Evolutionary conservation across 1,140 invertebrate genomes (phyloP).

Genomic region (Alviniconcha marisindica): DNA sequence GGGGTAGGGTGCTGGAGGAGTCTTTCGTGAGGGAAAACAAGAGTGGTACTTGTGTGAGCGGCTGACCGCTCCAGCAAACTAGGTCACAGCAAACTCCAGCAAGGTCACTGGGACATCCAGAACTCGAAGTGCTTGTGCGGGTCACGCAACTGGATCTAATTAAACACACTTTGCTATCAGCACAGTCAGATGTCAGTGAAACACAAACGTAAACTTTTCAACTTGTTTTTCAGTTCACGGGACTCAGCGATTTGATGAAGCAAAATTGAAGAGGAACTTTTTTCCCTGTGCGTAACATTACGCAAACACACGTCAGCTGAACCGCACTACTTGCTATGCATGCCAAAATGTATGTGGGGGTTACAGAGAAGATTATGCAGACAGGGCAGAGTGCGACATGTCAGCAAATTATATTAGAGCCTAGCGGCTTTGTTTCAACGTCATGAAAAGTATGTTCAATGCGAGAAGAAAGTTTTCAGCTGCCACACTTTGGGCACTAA

Average conservation of each 20-base stretch:
- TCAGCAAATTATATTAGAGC: no score
- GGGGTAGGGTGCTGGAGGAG: background rate
- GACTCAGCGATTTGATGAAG: background rate
- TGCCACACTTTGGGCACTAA: no score
- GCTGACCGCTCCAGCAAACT: conserved; percentile 32
- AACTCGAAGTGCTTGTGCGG: background rate
- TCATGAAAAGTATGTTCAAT: no score
- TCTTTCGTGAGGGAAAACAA: background rate
- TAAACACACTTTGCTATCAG: background rate
- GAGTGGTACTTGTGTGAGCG: conserved; percentile 5
- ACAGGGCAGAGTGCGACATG: background rate
- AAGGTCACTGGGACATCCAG: conserved; percentile 38
- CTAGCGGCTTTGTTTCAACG: no score
- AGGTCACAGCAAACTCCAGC: conserved; percentile 35
- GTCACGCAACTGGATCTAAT: background rate
- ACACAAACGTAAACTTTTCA: no score
- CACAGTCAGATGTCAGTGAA: background rate
- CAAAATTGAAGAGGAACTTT: background rate
- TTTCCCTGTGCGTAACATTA: conserved; percentile 33
- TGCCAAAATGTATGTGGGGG: conserved; percentile 9
- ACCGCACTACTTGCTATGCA: conserved; percentile 31
- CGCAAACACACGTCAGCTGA: conserved; percentile 35
- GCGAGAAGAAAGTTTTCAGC: no score
- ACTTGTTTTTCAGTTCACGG: no score
- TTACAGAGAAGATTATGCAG: background rate